Evolutionary conservation across 2,113 vertebrate species (phyloP), one percentile per base, ranked within the genome.

Genomic region (Poecile atricapillus): DNA sequence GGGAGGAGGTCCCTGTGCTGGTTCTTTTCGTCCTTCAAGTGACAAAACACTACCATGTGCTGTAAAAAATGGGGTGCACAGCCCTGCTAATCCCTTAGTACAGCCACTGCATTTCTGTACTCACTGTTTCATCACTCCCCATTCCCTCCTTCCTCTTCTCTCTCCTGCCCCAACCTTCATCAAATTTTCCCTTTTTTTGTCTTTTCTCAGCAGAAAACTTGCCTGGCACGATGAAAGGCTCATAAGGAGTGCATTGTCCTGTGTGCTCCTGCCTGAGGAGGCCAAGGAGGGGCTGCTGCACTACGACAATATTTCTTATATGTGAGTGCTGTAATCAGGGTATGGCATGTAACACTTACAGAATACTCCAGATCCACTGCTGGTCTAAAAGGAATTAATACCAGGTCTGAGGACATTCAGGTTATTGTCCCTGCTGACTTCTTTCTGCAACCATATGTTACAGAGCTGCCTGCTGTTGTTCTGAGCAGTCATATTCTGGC

Each of bases 381-480:
- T 68, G 33, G 33, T 53, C 53, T 64, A 30, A 71, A 56, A 75
- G 28, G 53, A 58, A 69, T 76, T 49, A 49, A 24, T 55, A 60
- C 15, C 30, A 35, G 31, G 21, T 50, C 50, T 78, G 43, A 60
- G 37, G n/a, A 13, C 44, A 49, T 70, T 71, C 56, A 63, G 52
- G 31, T 39, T 50, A 15, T 21, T 78, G 15, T 82, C 46, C 16
- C n/a, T 79, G 74, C 27, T 92, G 74, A 19, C 17, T 62, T 20
- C 11, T 53, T 70, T 62, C 50, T 58, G 30, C 28, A 46, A 2
- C 37, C 30, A 13, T 6, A n/a, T 0, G 0, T 62, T 76, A 65
- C 68, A 91, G 83, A 88, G 50, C 37, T 93, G 88, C 53, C 77
- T 27, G 5, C 58, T 83, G 44, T 22, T 94, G 63, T 80, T 80